Evolutionary conservation across 2,888 invertebrate species (phyloP), one percentile per base, ranked within the genome.

Genomic region (Spilarctia lutea): DNA sequence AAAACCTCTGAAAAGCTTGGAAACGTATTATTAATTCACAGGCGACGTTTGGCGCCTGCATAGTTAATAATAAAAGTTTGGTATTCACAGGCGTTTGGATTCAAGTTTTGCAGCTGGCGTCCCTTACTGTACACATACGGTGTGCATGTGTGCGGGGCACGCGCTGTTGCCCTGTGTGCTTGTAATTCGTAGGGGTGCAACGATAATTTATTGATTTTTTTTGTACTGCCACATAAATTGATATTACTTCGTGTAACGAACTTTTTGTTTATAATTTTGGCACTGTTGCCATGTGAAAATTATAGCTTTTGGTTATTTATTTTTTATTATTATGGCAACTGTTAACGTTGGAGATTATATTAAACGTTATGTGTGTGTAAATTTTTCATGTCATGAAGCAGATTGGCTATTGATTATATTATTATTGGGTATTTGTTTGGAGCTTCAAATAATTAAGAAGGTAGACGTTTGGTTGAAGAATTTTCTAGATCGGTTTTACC

Each of bases 71-170:
- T 87, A 88, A 92, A 92, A 94, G 90, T 94, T 96, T 96, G 94
- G 91, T 92, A 90, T 83, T 87, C 94, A 75, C 87, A 87, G 90
- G 78, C 91, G 81, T 84, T 84, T 78, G 90, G 88, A 92, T 93
- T 91, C 94, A 90, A 94, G 92, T 94, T 94, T 87, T 92, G 95
- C 95, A 96, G 95, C 95, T 95, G 95, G 92, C 93, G 90, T 88
- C 89, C 90, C 87, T 91, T 89, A 87, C 33, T 81, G 35, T 78
- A 89, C 87, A 87, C 87, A 87, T 86, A 87, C 83, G 85, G 74
- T 76, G 48, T 77, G 80, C 77, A 80, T 83, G 83, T 86, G 86
- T 85, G 85, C 74, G 77, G 72, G 84, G 82, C 86, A 83, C 84
- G 86, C 83, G 86, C 81, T 79, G 75, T 81, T 84, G 78, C 79